Base-by-base conservation (phyloP, 2,113 vertebrate genomes). In the Phocoena phocoena region DNA sequence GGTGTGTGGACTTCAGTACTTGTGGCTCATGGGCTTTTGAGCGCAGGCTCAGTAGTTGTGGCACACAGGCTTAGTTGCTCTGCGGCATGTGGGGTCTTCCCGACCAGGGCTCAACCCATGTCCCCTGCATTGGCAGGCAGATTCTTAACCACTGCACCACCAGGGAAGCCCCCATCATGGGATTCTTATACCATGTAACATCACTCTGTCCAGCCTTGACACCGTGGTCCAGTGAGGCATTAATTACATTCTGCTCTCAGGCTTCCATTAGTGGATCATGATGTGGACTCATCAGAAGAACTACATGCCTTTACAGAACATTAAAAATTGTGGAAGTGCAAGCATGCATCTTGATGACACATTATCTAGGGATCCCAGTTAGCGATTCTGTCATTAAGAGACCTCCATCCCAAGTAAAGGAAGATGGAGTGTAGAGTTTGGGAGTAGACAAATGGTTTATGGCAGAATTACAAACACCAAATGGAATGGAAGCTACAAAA, bases 401-500 rank as follows among this genome's bases (percentile, higher is more conserved):
- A 67, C 25, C 1, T 0, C 74, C 23, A 0, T 41, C n/a, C 79
- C 58, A 71, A 85, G 50, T 1, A 73, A 95, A 98, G 70, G 79
- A 92, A 71, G 91, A 96, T 41, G 18, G 41, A 70, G 25, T 82
- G 17, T 55, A 96, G 36, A 36, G 21, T 67, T 68, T 76, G 26
- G 47, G 73, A 89, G 10, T 3, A 82, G 58, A 97, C 1, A 84
- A 97, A 96, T 50, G n/a, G 80, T 53, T 70, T 53, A 67, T 23
- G 28, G 62, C 60, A 94, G 76, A 60, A 47, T 76, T 94, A 89
- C 41, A 80, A 88, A 88, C 68, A 93, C 1, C n/a, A 93, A 87
- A 74, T 93, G n/a, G 53, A 97, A 97, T 28, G 26, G 41, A 83
- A 83, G 80, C 73, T 67, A n/a, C 28, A 58, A 60, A 98, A 95